These are phyloP conservation scores for Drosophila chauvacae DNA, from an alignment of 1,140 invertebrate species.

Conservation along the genomic window DNA sequence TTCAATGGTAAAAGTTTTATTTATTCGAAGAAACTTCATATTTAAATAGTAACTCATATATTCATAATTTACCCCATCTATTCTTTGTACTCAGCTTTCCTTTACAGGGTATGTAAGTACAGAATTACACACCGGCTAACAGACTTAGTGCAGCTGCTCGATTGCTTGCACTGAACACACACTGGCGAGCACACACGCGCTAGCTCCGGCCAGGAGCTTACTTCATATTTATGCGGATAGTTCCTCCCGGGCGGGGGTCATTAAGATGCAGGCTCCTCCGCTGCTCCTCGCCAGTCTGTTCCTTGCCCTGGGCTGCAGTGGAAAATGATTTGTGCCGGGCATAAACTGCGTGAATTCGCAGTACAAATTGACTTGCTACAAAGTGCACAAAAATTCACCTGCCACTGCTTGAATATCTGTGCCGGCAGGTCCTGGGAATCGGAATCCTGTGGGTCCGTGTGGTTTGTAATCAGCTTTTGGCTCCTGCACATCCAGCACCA, in stretches of 20 bases:
- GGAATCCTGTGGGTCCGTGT: conserved; percentile 1
- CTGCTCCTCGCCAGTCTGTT: not conserved
- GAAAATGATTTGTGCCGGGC: conserved; percentile 68
- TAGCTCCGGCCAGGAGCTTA: conserved; percentile 27
- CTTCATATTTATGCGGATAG: conserved; percentile 54
- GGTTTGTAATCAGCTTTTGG: conserved; percentile 59
- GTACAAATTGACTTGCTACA: conserved; percentile 71
- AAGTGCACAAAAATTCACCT: conserved; percentile 34
- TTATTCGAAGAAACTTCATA: not conserved
- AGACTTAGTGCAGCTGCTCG: conserved; percentile 51
- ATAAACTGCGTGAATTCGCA: conserved; percentile 58
- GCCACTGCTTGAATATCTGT: conserved; percentile 7
- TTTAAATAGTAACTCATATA: not conserved
- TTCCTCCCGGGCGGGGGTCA: conserved; percentile 37
- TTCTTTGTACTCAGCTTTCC: not conserved
- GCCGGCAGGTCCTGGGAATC: not conserved
- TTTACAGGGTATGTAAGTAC: conserved; percentile 45
- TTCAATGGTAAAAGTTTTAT: not conserved
- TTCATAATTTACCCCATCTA: not conserved
- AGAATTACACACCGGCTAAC: conserved; percentile 37
- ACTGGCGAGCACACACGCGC: conserved; percentile 10
- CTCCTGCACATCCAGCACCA: conserved; percentile 4
- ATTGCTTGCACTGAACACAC: conserved; percentile 47
- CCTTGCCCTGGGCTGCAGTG: conserved; percentile 1
- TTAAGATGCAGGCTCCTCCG: conserved; percentile 49